phyloP scores from a whole-genome alignment of 2,888 invertebrate species.

The Tanytarsus gracilentus region DNA sequence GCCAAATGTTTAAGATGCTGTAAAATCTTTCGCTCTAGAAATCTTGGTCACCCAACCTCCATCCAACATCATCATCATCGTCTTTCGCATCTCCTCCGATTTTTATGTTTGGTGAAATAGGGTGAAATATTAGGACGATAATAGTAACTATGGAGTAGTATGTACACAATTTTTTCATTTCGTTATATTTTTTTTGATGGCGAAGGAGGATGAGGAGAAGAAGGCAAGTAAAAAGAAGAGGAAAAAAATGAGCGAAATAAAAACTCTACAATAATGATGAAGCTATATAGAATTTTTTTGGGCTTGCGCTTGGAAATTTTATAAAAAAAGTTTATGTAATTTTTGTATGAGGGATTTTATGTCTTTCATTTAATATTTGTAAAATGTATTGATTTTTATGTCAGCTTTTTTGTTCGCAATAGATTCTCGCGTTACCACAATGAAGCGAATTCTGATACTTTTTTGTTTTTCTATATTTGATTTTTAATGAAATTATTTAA shows the following conservation, averaged over 20 bases:
- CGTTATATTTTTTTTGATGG: background rate
- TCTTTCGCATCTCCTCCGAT: background rate
- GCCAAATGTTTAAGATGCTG: slow-evolving; percentile 28
- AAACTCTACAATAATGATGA: slow-evolving; percentile 26
- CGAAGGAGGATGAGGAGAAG: background rate
- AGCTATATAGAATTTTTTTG: slow-evolving; percentile 27
- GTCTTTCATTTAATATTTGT: slow-evolving; percentile 28
- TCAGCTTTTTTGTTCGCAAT: background rate
- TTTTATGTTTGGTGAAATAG: slow-evolving; percentile 25
- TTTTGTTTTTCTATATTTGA: no score
- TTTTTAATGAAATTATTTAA: no score
- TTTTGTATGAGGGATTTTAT: slow-evolving; percentile 26
- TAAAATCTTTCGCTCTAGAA: slow-evolving; percentile 3
- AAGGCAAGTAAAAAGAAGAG: slow-evolving; percentile 3
- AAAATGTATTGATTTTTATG: slow-evolving; percentile 27
- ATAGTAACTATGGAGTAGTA: slow-evolving; percentile 25
- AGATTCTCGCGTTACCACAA: background rate
- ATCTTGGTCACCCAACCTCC: background rate
- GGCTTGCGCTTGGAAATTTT: slow-evolving; percentile 28
- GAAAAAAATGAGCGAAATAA: slow-evolving; percentile 20
- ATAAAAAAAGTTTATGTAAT: slow-evolving; percentile 26
- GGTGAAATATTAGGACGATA: slow-evolving; percentile 29
- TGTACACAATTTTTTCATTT: background rate
- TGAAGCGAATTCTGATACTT: no score
- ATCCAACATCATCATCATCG: background rate